phyloP scores from a whole-genome alignment of 2,888 invertebrate species.

The Steinernema carpocapsae region DNA sequence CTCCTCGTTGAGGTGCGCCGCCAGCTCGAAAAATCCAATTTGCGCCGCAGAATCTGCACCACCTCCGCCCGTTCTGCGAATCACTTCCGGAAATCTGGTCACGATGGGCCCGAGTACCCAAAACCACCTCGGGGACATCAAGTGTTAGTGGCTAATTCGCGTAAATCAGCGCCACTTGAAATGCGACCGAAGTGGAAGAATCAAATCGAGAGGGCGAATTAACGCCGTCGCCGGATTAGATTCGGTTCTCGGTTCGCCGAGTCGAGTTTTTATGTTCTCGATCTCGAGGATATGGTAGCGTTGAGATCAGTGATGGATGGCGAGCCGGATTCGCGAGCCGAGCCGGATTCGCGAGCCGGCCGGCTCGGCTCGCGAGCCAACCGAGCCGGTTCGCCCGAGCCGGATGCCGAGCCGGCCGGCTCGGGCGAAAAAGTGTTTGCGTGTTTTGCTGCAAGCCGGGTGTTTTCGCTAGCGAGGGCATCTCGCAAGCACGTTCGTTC shows the following conservation, averaged over 20 bases:
- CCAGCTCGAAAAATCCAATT: neutral
- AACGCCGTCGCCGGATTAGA: slow-evolving; percentile 8
- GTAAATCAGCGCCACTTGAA: slow-evolving; percentile 1
- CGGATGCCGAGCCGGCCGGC: too few species aligned
- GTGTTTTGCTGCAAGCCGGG: too few species aligned
- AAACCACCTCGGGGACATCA: neutral
- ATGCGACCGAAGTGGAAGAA: slow-evolving; percentile 16
- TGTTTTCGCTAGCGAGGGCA: too few species aligned
- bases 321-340: too few species aligned
- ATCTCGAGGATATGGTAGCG: too few species aligned
- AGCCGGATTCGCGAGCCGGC: too few species aligned
- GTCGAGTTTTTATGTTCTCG: too few species aligned
- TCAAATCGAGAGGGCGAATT: neutral
- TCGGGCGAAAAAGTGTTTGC: too few species aligned
- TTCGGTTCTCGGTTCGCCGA: neutral
- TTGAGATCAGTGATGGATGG: too few species aligned
- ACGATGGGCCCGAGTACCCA: neutral
- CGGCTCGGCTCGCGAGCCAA: too few species aligned
- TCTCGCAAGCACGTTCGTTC: too few species aligned
- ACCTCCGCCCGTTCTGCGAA: neutral
- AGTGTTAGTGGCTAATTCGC: neutral
- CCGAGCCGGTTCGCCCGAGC: too few species aligned
- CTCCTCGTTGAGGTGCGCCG: neutral
- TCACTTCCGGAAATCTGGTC: neutral
- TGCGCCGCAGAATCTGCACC: neutral